Evolutionary conservation across 2,113 vertebrate genomes (phyloP), one percentile per base, ranked within the genome.

Genomic region (Copsychus sechellarum): DNA sequence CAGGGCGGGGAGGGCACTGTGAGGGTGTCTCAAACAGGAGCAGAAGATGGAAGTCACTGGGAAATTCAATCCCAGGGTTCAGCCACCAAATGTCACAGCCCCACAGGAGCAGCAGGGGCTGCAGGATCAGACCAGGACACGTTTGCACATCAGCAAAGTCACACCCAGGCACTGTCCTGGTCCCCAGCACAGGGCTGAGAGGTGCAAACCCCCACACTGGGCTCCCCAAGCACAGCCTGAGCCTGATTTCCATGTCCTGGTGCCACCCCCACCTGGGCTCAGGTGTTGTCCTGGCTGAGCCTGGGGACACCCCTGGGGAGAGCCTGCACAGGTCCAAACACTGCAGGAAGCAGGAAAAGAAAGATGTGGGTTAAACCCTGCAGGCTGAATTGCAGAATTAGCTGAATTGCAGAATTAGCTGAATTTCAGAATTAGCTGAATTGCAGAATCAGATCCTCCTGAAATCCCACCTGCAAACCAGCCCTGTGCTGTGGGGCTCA

Each of bases 151-250:
- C 73, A 48, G 73, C 73, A 43, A 14, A 62, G 61, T 2, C 40
- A 5, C 76, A 15, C 0, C 54, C 65, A 2, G 1, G 13, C 1
- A 16, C 64, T 38, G 8, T 1, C 84, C 19, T 0, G 1, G 45
- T 1, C 72, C 26, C 3, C 19, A 53, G 38, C 0, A 8, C 33
- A 1, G 2, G 23, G 21, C 8, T 1, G 4, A 12, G 16, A 26
- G 34, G 8, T 25, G 60, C 34, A 38, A 5, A 28, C 19, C 11
- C 1, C 1, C 5, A 4, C 1, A 4, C 19, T 1, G 33, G 3
- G 23, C 14, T 36, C 33, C 0, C 31, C 12, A 22, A 18, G 8
- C 0, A 4, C 58, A 1, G 21, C 54, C 11, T 1, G 6, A 56
- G 19, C 28, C 69, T 17, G 22, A 5, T 4, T 45, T 13, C 73